Evolutionary conservation across 2,113 vertebrate genomes (phyloP).

Genomic region (Dromiciops gliroides): DNA sequence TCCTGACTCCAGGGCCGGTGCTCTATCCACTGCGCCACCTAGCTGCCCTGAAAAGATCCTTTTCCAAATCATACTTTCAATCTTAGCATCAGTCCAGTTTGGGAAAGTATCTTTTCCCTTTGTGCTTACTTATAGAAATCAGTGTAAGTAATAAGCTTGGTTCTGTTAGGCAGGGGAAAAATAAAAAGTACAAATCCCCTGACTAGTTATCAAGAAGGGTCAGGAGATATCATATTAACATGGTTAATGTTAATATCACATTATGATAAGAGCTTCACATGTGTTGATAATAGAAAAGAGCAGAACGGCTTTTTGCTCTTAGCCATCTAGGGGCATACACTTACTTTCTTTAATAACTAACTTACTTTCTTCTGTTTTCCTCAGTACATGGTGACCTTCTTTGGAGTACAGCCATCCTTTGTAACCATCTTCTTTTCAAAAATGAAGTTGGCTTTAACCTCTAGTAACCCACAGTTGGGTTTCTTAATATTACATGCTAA

Average conservation of each 20-base stretch:
- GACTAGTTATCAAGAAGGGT: neutral
- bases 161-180: slow-evolving; percentile 4
- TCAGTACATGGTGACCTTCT: slow-evolving; percentile 36
- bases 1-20: no score
- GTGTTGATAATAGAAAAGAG: neutral
- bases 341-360: neutral
- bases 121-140: neutral
- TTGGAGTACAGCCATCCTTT: slow-evolving; percentile 47
- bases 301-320: neutral
- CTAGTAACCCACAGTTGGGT: slow-evolving; percentile 43
- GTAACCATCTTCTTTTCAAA: slow-evolving; percentile 63
- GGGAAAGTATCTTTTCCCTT: neutral
- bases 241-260: neutral
- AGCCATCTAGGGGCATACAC: neutral
- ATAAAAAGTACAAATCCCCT: neutral
- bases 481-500: slow-evolving; percentile 65
- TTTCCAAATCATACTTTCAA: slow-evolving; percentile 1
- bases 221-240: neutral
- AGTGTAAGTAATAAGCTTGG: neutral
- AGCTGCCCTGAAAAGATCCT: no score
- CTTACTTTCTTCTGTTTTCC: neutral
- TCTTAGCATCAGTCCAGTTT: neutral
- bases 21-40: no score
- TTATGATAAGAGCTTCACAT: neutral
- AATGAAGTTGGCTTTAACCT: slow-evolving; percentile 66